Conservation (phyloP, 2,888 invertebrate species). For the Athrips mouffetella region DNA sequence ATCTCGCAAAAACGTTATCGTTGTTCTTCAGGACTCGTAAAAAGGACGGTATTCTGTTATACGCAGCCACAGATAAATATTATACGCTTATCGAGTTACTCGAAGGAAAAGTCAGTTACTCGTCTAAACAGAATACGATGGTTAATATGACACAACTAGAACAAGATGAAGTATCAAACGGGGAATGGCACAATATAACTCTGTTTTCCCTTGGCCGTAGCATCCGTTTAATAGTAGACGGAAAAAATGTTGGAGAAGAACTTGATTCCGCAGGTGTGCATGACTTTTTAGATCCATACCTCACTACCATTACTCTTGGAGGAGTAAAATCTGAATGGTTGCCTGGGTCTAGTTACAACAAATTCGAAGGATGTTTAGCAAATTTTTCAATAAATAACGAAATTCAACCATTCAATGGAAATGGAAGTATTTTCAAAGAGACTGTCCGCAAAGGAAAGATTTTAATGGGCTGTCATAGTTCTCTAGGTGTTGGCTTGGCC, state of each 20-base stretch:
- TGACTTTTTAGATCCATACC: constrained; percentile 94
- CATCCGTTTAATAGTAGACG: constrained; percentile 85
- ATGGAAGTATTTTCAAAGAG: constrained; percentile 88
- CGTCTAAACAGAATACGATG: constrained; percentile 85
- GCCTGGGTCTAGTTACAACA: constrained; percentile 74
- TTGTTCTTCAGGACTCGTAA: constrained; percentile 89
- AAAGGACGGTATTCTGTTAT: constrained; percentile 88
- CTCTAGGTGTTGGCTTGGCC: constrained; percentile 85
- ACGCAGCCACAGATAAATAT: constrained; percentile 91
- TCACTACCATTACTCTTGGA: constrained; percentile 89
- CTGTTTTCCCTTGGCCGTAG: constrained; percentile 84
- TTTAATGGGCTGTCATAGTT: constrained; percentile 84
- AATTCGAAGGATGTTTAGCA: constrained; percentile 93
- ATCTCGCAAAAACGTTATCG: constrained; percentile 85
- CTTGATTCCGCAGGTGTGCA: constrained; percentile 92
- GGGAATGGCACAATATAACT: constrained; percentile 93
- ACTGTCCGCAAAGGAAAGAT: constrained; percentile 85
- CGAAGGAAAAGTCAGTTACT: constrained; percentile 87
- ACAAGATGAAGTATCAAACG: constrained; percentile 83
- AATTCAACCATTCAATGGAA: constrained; percentile 92
- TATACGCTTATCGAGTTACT: constrained; percentile 89
- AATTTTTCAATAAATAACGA: constrained; percentile 94
- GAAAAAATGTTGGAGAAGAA: constrained; percentile 86
- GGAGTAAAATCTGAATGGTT: constrained; percentile 83
- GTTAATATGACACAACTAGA: constrained; percentile 89